Evolutionary conservation across 2,888 invertebrate genomes (phyloP), one percentile per base, ranked within the genome.

Genomic region (Phortica magna): DNA sequence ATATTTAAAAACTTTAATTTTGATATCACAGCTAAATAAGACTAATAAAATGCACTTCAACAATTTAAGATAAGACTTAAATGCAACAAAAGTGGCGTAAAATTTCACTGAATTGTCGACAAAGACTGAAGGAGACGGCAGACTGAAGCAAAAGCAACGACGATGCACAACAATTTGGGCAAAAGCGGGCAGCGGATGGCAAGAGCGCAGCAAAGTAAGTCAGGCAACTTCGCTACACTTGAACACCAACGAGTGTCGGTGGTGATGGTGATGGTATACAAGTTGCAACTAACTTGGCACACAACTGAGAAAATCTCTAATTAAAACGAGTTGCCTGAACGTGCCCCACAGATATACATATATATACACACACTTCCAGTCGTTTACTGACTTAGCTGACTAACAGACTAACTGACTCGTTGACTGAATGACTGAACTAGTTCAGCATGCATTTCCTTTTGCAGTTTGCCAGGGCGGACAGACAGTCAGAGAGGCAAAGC

Each of bases 221-320:
- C 31, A 31, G 31, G 31, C 31, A 31, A 31, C 31, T 31, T 31
- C 31, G 5, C 31, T 31, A 31, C 31, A 31, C 31, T 31, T 17
- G 17, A 55, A 55, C 17, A 55, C n/a, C 14, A n/a, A 55, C 5
- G 17, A 55, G 7, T 55, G 14, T 55, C 55, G n/a, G 48, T 14
- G 48, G 48, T 31, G 31, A 14, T 48, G 14, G 14, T 48, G 48
- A 12, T 0, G 61, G 19, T 61, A 61, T 61, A 12, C 61, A 4
- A 61, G 10, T 22, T 61, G 17, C 61, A 61, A 61, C 19, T 61
- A 61, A 61, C 19, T 61, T 61, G 61, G 61, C 67, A 31, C 31
- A 31, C 31, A 67, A 57, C 70, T 67, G 70, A 43, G 61, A 75
- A 70, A 68, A 59, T 70, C 75, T 31, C 53, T 75, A 75, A 75